These are phyloP conservation scores for Lemur catta DNA, from an alignment of 2,797 vertebrate species.

Conservation along the genomic window DNA sequence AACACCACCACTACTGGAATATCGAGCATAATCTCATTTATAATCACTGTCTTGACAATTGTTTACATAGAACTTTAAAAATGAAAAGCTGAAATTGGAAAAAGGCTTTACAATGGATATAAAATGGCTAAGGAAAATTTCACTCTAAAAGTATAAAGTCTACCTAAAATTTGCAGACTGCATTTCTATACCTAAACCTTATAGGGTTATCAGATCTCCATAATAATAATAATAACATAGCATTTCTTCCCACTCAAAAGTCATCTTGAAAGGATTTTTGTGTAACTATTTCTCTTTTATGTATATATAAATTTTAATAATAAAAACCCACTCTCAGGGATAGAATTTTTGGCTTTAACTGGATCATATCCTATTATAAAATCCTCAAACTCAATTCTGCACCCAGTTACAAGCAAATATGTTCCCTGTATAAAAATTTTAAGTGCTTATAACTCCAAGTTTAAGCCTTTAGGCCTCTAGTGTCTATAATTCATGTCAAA, in stretches of 20 bases:
- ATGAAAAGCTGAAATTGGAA: background rate
- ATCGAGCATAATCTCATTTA: background rate
- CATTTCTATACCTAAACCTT: background rate
- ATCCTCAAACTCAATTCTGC: background rate
- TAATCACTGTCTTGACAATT: background rate
- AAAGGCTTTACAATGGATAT: background rate
- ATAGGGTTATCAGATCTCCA: background rate
- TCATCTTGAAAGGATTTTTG: background rate
- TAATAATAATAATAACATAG: background rate
- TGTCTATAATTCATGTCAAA: conserved; percentile 10
- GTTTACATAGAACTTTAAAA: background rate
- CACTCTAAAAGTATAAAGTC: background rate
- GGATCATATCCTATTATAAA: background rate
- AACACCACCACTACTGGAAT: background rate
- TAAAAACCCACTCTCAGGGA: background rate
- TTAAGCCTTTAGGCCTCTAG: background rate
- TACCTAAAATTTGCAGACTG: background rate
- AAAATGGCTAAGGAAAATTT: background rate
- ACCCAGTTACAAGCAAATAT: background rate
- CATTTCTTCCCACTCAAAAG: background rate
- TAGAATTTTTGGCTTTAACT: background rate
- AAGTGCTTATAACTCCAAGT: background rate
- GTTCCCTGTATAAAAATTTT: background rate
- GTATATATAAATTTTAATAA: background rate
- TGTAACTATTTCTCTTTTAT: background rate